Conservation (phyloP, 2,113 vertebrate genomes). For the Bolborhynchus lineola region DNA sequence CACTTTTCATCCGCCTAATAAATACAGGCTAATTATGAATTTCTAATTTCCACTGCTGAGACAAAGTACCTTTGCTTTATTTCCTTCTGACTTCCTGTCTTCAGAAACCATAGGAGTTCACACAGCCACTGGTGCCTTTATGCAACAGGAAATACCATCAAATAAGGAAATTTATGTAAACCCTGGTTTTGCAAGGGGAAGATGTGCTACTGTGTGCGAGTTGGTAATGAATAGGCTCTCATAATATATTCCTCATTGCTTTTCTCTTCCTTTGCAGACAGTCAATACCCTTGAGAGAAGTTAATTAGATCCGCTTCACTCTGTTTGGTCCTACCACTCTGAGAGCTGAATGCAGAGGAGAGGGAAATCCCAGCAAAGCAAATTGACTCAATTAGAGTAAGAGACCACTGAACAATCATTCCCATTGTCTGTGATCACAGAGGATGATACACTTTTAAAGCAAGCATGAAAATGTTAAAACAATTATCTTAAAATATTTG, state of each 20-base stretch:
- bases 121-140: not conserved
- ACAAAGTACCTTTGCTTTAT: not conserved
- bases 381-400: conserved; percentile 35
- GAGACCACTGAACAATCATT: not conserved
- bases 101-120: not conserved
- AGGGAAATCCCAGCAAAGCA: conserved; percentile 64
- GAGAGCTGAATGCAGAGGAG: conserved; percentile 15
- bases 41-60: conserved; percentile 38
- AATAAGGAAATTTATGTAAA: conserved; percentile 35
- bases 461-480: conserved; percentile 5
- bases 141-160: conserved; percentile 38
- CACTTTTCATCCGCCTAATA: not conserved
- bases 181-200: conserved; percentile 6
- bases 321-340: conserved; percentile 37
- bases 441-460: conserved; percentile 37
- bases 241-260: conserved; percentile 52
- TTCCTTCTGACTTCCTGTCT: conserved; percentile 8
- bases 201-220: not conserved
- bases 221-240: not conserved
- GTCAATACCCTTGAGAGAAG: conserved; percentile 64
- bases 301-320: conserved; percentile 67
- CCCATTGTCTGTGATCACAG: conserved; percentile 22
- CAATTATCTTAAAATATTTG: conserved; percentile 6
- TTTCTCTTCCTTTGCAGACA: conserved; percentile 51
- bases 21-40: not conserved